Percentiles rank a stretch among this genome's conserved stretches.
These are phyloP conservation scores for Notodonta ziczac DNA, from an alignment of 2,888 invertebrate species.

Conservation along the genomic window DNA sequence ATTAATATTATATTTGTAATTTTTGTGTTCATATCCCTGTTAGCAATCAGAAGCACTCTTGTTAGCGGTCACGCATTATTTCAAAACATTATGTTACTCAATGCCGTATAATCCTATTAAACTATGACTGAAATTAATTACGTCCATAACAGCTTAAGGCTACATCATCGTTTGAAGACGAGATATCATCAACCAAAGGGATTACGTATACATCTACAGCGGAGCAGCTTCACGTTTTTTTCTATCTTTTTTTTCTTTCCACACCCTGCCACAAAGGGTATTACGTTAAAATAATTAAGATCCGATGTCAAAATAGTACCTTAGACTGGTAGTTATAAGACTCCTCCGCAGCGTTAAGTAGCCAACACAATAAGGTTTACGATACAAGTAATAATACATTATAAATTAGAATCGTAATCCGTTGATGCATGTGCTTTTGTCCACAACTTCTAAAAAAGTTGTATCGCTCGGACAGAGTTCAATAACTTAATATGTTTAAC, in stretches of 20 bases:
- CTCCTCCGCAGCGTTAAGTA: conserved; percentile 68
- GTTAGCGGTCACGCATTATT: conserved; percentile 6
- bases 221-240: conserved; percentile 44
- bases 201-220: conserved; percentile 56
- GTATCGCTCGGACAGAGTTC: conserved; percentile 58
- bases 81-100: conserved; percentile 13
- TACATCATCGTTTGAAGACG: conserved; percentile 29
- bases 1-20: too few relatives aligned
- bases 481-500: conserved; percentile 75
- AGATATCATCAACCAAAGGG: conserved; percentile 55
- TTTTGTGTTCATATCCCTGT: neutral
- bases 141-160: conserved; percentile 44
- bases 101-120: conserved; percentile 41
- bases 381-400: conserved; percentile 63
- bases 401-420: conserved; percentile 79
- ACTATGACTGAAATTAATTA: conserved; percentile 47
- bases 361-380: conserved; percentile 64
- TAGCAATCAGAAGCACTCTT: neutral
- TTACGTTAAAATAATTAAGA: conserved; percentile 78
- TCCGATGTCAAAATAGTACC: conserved; percentile 77
- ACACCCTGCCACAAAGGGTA: conserved; percentile 62
- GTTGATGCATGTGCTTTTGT: conserved; percentile 73
- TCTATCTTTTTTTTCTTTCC: conserved; percentile 50
- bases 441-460: conserved; percentile 52
- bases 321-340: conserved; percentile 56